Percentiles rank a stretch among this genome's conserved stretches.
Conservation (phyloP, 2,888 invertebrate species). For the Parnassius smintheus region DNA sequence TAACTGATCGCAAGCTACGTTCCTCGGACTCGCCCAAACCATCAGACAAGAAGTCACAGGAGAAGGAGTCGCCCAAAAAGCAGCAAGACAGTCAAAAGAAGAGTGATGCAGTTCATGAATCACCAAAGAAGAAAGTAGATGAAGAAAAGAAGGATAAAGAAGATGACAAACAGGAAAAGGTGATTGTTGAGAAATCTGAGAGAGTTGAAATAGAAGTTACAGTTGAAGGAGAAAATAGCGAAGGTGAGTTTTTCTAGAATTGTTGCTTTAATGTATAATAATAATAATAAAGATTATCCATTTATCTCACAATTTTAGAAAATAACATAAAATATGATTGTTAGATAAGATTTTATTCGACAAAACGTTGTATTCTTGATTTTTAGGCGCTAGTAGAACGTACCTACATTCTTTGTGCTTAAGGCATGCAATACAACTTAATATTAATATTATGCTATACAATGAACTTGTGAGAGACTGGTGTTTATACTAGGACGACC, state of each 20-base stretch:
- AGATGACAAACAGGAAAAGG: slow-evolving; percentile 26
- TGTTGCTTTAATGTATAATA: not conserved
- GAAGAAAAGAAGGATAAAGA: slow-evolving; percentile 13
- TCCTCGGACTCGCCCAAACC: slow-evolving; percentile 65
- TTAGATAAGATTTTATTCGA: too few relatives aligned
- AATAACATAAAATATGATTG: too few relatives aligned
- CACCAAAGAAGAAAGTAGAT: slow-evolving; percentile 3
- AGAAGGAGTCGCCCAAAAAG: slow-evolving; percentile 36
- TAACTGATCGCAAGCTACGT: slow-evolving; percentile 58
- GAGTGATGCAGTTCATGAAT: slow-evolving; percentile 28
- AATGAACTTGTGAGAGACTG: too few relatives aligned
- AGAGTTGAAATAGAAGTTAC: slow-evolving; percentile 46
- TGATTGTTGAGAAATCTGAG: slow-evolving; percentile 30
- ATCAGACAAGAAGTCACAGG: slow-evolving; percentile 43
- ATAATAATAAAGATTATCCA: too few relatives aligned
- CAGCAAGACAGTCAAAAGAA: slow-evolving; percentile 26
- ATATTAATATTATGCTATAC: too few relatives aligned
- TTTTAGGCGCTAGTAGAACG: too few relatives aligned
- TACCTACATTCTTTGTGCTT: too few relatives aligned
- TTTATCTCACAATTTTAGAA: too few relatives aligned
- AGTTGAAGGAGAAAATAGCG: slow-evolving; percentile 43
- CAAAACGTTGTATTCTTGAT: too few relatives aligned
- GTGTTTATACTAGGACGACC: too few relatives aligned
- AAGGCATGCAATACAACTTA: too few relatives aligned
- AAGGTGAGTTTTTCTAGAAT: slow-evolving; percentile 47